Evolutionary conservation across 37 sponge, comb jelly and placozoan species (phyloP).

Genomic region (Diacarnus erythraeanus): DNA sequence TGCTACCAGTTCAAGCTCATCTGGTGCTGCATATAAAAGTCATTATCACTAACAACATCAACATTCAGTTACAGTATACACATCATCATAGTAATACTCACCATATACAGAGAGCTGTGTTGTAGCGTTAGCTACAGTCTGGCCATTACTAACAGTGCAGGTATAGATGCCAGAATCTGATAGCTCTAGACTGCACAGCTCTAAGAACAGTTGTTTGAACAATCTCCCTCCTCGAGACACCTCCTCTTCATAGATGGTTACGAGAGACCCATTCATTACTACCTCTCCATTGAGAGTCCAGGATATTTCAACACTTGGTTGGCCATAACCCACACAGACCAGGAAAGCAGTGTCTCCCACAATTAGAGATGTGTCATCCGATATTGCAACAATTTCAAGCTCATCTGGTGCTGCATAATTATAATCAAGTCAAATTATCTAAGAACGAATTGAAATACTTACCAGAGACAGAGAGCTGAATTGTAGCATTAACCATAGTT

Average conservation of each 20-base stretch:
- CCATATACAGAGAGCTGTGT: neutral
- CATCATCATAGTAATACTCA: neutral
- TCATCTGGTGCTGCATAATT: neutral
- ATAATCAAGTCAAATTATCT: neutral
- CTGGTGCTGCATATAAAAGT: neutral
- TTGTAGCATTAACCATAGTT: neutral
- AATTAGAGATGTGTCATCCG: neutral
- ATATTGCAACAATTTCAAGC: neutral
- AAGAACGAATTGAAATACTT: neutral
- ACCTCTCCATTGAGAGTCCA: neutral
- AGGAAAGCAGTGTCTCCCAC: conserved; percentile 19
- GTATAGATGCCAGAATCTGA: conserved; percentile 25
- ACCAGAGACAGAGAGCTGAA: neutral
- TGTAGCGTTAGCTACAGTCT: neutral
- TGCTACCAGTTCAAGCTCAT: neutral
- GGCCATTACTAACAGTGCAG: conserved; percentile 16
- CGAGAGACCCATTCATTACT: neutral
- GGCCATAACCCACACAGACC: conserved; percentile 21
- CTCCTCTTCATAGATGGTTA: conserved; percentile 18
- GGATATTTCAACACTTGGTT: conserved; percentile 1
- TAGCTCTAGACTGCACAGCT: conserved; percentile 16
- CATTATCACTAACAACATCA: neutral
- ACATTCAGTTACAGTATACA: too few species aligned
- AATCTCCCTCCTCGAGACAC: neutral
- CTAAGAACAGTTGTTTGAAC: conserved; percentile 15